Conservation (phyloP, 2,888 invertebrate species). For the Coremacera marginata region DNA sequence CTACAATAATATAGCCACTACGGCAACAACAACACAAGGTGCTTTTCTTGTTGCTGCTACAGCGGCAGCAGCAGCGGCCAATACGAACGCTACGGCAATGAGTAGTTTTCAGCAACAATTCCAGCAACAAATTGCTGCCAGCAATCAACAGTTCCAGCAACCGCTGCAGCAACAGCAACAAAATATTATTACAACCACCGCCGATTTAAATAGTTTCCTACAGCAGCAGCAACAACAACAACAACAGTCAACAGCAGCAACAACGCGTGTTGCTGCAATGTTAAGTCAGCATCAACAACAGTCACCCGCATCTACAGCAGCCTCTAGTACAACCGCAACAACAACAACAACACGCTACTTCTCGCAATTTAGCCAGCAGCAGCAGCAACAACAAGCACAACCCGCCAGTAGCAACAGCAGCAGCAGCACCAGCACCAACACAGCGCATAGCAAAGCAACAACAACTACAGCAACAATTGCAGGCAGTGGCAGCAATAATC, state of each 20-base stretch:
- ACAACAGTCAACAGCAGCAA: slow-evolving; percentile 33
- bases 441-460: slow-evolving; percentile 28
- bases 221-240: slow-evolving; percentile 33
- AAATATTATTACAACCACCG: slow-evolving; percentile 47
- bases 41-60: slow-evolving; percentile 52
- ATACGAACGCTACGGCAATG: slow-evolving; percentile 50
- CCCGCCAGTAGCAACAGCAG: slow-evolving; percentile 48
- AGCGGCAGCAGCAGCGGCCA: slow-evolving; percentile 45
- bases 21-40: slow-evolving; percentile 47
- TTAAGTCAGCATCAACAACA: slow-evolving; percentile 34
- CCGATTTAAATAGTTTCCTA: slow-evolving; percentile 39
- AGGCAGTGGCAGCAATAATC: slow-evolving; percentile 32
- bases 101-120: slow-evolving; percentile 55
- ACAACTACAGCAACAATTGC: slow-evolving; percentile 46
- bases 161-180: slow-evolving; percentile 50
- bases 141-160: slow-evolving; percentile 53
- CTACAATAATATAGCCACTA: slow-evolving; percentile 3
- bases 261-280: slow-evolving; percentile 25
- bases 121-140: slow-evolving; percentile 52
- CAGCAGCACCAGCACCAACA: slow-evolving; percentile 35
- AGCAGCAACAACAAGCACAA: slow-evolving; percentile 43
- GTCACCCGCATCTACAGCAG: slow-evolving; percentile 27
- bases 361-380: slow-evolving; percentile 56
- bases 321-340: slow-evolving; percentile 35
- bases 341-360: slow-evolving; percentile 56